Percentiles rank a stretch among this genome's conserved stretches.
Evolutionary conservation across 2,797 vertebrate genomes (phyloP).

Genomic region (Anabacerthia variegaticeps): DNA sequence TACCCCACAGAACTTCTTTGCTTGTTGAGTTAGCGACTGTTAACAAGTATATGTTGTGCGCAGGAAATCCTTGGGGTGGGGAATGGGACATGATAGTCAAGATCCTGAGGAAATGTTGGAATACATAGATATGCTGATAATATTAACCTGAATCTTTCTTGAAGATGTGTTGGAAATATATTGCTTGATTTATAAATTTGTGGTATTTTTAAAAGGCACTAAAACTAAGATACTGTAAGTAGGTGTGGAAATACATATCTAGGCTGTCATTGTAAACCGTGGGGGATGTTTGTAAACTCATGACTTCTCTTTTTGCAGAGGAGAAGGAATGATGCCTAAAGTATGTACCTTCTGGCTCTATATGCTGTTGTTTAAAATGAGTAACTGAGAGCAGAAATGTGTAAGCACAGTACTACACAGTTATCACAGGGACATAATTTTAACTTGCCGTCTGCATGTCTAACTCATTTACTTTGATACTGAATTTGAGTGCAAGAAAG

Average conservation of each 20-base stretch:
- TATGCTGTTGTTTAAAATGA: background rate
- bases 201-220: background rate
- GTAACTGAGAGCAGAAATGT: background rate
- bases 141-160: background rate
- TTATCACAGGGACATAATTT: background rate
- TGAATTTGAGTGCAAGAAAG: background rate
- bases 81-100: background rate
- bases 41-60: background rate
- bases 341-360: background rate
- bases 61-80: background rate
- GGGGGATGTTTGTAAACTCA: background rate
- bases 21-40: background rate
- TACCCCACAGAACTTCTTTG: background rate
- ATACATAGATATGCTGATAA: background rate
- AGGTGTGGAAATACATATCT: background rate
- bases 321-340: background rate
- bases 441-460: background rate
- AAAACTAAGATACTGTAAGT: background rate
- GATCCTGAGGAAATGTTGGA: background rate
- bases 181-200: background rate
- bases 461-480: background rate
- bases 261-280: background rate
- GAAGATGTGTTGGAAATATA: background rate
- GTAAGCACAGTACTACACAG: background rate
- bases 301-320: background rate